Conservation (phyloP, 2,888 invertebrate genomes). For the Chirona hameri region DNA sequence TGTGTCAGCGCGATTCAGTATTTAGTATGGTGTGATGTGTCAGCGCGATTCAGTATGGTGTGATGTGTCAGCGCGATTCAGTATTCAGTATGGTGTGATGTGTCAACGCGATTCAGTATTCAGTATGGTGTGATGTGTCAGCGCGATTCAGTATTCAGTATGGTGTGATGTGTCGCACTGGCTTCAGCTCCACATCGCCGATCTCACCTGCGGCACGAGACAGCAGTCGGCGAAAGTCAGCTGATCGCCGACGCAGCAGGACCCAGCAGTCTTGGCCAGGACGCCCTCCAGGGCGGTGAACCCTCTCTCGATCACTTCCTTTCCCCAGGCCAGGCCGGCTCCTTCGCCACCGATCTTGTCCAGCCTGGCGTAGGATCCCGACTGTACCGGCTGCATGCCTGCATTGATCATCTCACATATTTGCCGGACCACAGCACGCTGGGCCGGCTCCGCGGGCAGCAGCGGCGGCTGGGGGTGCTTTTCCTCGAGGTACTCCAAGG, state of each 20-base stretch:
- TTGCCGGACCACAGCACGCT: conserved; percentile 80
- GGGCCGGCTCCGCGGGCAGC: conserved; percentile 81
- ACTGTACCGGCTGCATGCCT: conserved; percentile 94
- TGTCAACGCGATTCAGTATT: too few relatives aligned
- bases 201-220: conserved; percentile 89
- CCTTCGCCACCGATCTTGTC: conserved; percentile 40
- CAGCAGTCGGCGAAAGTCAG: conserved; percentile 93
- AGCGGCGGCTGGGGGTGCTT: conserved; percentile 78
- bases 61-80: too few relatives aligned
- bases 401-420: conserved; percentile 87
- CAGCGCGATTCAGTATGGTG: too few relatives aligned
- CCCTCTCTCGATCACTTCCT: background rate
- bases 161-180: too few relatives aligned
- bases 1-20: too few relatives aligned
- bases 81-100: too few relatives aligned
- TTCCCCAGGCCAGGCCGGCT: conserved; percentile 35
- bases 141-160: too few relatives aligned
- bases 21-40: too few relatives aligned
- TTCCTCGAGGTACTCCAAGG: conserved; percentile 95
- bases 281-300: conserved; percentile 76
- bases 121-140: too few relatives aligned
- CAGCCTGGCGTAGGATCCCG: conserved; percentile 40
- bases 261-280: conserved; percentile 75
- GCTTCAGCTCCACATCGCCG: background rate
- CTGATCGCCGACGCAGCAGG: conserved; percentile 89